phyloP scores from a whole-genome alignment of 2,888 invertebrate species.

The Camptogramma bilineatum region DNA sequence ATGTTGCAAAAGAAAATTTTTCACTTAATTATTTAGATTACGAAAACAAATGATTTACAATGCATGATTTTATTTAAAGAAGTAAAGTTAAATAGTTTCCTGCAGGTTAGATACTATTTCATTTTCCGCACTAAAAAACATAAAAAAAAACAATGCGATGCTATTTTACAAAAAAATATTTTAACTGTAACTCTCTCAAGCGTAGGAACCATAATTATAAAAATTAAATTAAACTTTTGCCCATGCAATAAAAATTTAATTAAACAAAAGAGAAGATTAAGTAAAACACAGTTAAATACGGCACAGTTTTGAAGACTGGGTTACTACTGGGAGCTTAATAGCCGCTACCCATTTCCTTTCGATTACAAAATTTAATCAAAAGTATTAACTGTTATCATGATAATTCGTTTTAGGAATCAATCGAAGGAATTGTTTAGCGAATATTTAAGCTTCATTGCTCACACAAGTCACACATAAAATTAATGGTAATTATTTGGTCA shows the following conservation, averaged over 20 bases:
- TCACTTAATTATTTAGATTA: background rate
- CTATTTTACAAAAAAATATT: background rate
- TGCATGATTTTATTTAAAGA: background rate
- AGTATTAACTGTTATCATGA: no score
- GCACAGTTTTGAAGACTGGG: background rate
- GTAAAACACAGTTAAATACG: background rate
- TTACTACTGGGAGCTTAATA: background rate
- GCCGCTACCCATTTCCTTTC: background rate
- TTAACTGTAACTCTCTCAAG: no score
- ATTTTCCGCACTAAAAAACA: background rate
- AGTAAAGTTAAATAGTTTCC: background rate
- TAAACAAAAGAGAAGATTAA: background rate
- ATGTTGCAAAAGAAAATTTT: background rate
- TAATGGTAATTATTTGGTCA: slow-evolving; percentile 14
- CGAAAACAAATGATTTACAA: background rate
- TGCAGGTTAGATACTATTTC: background rate
- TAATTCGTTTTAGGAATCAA: background rate
- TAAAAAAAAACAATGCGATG: background rate
- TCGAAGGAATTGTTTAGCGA: background rate
- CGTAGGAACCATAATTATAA: background rate
- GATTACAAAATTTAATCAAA: background rate
- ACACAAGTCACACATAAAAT: slow-evolving; percentile 6
- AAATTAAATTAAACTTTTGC: background rate
- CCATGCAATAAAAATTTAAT: background rate
- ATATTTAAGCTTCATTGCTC: background rate